Percentiles rank a stretch among this genome's conserved stretches.
Conservation (phyloP, 2,797 vertebrate species). For the Sebastiscus tertius region DNA sequence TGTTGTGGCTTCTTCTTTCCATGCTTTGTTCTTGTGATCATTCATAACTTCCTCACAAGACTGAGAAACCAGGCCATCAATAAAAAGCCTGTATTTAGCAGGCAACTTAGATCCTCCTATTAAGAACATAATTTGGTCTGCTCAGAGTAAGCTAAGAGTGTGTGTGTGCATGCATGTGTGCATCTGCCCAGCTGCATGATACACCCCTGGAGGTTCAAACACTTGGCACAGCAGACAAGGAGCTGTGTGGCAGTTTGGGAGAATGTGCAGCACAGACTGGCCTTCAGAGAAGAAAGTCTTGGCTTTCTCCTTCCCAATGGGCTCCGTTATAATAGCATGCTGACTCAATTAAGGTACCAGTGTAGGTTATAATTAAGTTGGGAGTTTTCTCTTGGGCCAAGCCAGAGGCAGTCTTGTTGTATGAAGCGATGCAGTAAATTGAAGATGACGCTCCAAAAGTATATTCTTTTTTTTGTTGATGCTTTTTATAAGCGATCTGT, state of each 20-base stretch:
- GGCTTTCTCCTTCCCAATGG: conserved; percentile 40
- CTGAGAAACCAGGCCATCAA: conserved; percentile 1
- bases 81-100: not conserved
- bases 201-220: conserved; percentile 51
- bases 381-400: conserved; percentile 54
- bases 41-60: conserved; percentile 1
- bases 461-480: conserved; percentile 42
- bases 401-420: conserved; percentile 42
- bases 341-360: conserved; percentile 76
- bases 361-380: conserved; percentile 70
- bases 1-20: not conserved
- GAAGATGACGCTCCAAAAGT: conserved; percentile 42
- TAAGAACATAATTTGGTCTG: conserved; percentile 13
- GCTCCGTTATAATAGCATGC: conserved; percentile 55
- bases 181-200: conserved; percentile 45
- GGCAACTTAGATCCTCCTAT: not conserved
- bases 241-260: conserved; percentile 29
- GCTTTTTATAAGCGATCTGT: conserved; percentile 43
- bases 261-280: conserved; percentile 32
- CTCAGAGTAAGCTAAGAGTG: not conserved
- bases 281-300: conserved; percentile 47
- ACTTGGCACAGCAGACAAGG: conserved; percentile 51
- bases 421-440: conserved; percentile 55
- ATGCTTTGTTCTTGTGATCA: not conserved
- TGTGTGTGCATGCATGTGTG: not conserved